Evolutionary conservation across 2,888 invertebrate genomes (phyloP), one percentile per base, ranked within the genome.

Genomic region (Pammene fasciana): DNA sequence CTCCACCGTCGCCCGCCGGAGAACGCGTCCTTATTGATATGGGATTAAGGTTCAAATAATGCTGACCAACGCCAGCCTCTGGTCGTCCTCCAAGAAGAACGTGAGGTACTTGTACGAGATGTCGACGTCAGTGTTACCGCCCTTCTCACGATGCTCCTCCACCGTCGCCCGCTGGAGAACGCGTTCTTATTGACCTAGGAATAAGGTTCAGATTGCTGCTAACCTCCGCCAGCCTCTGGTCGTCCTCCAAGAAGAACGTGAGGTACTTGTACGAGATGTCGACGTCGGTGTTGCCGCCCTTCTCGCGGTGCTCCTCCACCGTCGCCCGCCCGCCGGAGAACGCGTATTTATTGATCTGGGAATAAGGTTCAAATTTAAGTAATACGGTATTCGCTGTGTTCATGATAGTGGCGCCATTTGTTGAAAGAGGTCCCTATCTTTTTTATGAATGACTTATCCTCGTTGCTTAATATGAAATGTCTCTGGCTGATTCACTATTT

Each of bases 161-260:
- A 98, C 93, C 0, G 99, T 98, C 96, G 97, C 4, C 99, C 99
- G 5, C 99, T 99, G 48, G 99, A 99, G 90, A 99, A 99, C 6
- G 99, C 99, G 87, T 99, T 97, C 89, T 98, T 99, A 79, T 97
- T 97, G 66, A 98, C 95, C 96, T 96, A 83, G 26, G 65, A 8
- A 6, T n/a, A 43, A 9, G 1, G 13, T 43, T 11, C 13, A 11
- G 11, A 10, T 18, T 5, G 11, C 6, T 36, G 72, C 77, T 78
- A 74, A 98, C 95, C 86, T 96, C 88, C 75, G 96, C 97, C 72
- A 99, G 90, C 80, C 94, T 94, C 0, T 95, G 95, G 82, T 99
- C 99, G 86, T 99, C 98, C 71, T 99, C 99, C 70, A 99, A 83
- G 93, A 99, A 99, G 90, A 99, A 99, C 36, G 94, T 95, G 36